A percentile compares a stretch with the other conserved stretches of the same genome.
Conservation (phyloP, 2,797 vertebrate species). For the Pseudochirops corinnae region DNA sequence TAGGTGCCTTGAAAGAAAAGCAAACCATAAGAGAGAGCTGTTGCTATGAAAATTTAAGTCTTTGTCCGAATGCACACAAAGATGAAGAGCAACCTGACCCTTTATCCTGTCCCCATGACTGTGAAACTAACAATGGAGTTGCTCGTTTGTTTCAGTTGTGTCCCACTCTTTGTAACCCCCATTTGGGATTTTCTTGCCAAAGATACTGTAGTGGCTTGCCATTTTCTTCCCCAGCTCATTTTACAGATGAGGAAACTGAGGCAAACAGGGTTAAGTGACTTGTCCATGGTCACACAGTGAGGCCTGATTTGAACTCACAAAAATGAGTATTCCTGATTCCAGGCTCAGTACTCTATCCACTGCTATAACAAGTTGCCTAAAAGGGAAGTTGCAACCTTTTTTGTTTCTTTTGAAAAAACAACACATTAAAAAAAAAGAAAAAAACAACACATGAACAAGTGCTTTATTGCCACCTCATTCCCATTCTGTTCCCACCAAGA, state of each 20-base stretch:
- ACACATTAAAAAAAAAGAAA: not conserved
- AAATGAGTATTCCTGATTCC: not conserved
- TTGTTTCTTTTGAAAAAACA: not conserved
- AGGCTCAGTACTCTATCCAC: not conserved
- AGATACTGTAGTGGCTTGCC: not conserved
- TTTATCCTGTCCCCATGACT: too few species aligned
- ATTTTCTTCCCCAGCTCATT: not conserved
- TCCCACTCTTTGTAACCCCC: not conserved
- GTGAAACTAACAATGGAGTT: not conserved
- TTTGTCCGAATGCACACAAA: not conserved
- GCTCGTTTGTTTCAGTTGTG: not conserved
- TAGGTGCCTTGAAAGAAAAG: not conserved
- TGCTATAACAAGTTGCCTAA: not conserved
- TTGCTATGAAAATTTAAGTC: not conserved
- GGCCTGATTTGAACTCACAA: not conserved
- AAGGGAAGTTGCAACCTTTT: not conserved
- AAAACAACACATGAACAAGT: not conserved
- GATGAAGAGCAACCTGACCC: not conserved
- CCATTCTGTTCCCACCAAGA: not conserved
- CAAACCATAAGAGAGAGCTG: not conserved
- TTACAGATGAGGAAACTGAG: not conserved
- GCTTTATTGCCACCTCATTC: not conserved
- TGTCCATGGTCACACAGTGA: not conserved
- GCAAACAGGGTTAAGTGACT: not conserved
- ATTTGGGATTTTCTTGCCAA: not conserved